phyloP scores from a whole-genome alignment of 2,113 vertebrate genomes.

The Garra rufa region DNA sequence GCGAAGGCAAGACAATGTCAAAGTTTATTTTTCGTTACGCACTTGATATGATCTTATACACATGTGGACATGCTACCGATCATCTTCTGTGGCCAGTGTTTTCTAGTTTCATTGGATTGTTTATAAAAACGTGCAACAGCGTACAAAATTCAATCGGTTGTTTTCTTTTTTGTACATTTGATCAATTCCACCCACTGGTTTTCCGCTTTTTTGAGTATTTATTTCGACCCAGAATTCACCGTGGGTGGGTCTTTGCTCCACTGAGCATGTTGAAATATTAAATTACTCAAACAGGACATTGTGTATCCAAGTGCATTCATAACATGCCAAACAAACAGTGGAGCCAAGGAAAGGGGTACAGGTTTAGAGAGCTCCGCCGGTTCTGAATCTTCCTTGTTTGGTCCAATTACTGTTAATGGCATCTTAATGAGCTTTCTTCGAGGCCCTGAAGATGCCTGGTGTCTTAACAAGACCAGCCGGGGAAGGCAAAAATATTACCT shows the following conservation, averaged over 20 bases:
- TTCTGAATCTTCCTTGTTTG: constrained; percentile 27
- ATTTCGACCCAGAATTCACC: constrained; percentile 20
- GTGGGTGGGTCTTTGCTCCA: constrained; percentile 42
- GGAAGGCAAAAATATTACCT: constrained; percentile 14
- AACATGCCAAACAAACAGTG: constrained; percentile 32
- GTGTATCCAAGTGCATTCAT: constrained; percentile 36
- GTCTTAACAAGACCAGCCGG: constrained; percentile 28
- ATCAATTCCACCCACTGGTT: background rate
- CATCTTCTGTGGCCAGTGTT: background rate
- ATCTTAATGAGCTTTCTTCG: constrained; percentile 33
- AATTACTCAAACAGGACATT: constrained; percentile 49
- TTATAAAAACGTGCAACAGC: background rate
- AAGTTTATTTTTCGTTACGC: background rate
- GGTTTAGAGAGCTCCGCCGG: background rate
- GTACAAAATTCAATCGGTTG: background rate
- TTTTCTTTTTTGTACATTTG: background rate
- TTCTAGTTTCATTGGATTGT: background rate
- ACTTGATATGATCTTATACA: background rate
- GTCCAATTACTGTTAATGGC: constrained; percentile 45
- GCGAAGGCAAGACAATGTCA: background rate
- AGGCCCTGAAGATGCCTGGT: constrained; percentile 3
- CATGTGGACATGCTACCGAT: background rate
- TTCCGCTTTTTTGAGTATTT: constrained; percentile 5
- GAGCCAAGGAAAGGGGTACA: background rate
- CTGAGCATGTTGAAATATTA: constrained; percentile 50